phyloP scores from a whole-genome alignment of 2,797 vertebrate genomes.

The Brachyrhaphis roseni region DNA sequence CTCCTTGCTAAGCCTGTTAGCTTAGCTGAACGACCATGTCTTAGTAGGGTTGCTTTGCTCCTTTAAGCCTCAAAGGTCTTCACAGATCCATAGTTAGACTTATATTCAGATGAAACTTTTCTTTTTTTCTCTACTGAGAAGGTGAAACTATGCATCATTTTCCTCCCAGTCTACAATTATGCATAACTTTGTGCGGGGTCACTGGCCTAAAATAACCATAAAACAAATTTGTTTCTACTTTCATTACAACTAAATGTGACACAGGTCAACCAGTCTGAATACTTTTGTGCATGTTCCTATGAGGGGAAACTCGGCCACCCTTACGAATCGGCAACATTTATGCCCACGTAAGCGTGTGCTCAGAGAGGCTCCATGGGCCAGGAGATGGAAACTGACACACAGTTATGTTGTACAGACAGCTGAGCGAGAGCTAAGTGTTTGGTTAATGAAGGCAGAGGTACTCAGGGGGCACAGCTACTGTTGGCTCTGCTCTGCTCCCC shows the following conservation, averaged over 20 bases:
- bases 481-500: conserved; percentile 76
- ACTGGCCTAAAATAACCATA: background rate
- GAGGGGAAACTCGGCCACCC: background rate
- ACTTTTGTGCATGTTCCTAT: background rate
- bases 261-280: background rate
- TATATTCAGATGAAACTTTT: no score
- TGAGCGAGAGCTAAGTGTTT: conserved; percentile 61
- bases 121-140: no score
- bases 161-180: background rate
- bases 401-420: conserved; percentile 47
- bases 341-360: background rate
- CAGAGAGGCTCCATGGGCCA: conserved; percentile 11
- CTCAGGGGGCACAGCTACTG: conserved; percentile 74
- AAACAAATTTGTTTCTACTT: background rate
- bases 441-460: conserved; percentile 73
- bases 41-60: background rate
- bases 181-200: background rate
- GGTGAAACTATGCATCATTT: background rate
- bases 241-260: background rate
- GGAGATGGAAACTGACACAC: background rate
- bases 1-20: background rate
- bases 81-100: no score
- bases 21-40: background rate
- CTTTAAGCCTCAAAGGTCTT: background rate
- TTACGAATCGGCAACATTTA: background rate